Evolutionary conservation across 2,797 vertebrate species (phyloP).

Genomic region (Antennarius maculatus): DNA sequence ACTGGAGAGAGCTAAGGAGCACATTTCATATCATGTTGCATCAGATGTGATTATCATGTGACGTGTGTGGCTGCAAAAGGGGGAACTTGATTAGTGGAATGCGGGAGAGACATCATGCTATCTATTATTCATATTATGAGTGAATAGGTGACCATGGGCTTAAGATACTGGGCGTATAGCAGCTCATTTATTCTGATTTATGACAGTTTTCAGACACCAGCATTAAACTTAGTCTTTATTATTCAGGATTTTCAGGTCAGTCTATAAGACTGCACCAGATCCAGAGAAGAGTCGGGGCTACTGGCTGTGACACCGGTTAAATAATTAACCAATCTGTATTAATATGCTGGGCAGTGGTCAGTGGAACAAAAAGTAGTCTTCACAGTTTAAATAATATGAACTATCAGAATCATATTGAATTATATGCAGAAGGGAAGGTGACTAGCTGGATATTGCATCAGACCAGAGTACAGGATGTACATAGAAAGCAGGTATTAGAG

Average conservation of each 20-base stretch:
- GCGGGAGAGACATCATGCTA: conserved; percentile 59
- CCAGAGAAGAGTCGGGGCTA: conserved; percentile 2
- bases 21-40: conserved; percentile 46
- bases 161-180: background rate
- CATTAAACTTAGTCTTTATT: conserved; percentile 6
- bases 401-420: conserved; percentile 43
- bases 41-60: conserved; percentile 60
- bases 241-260: conserved; percentile 10
- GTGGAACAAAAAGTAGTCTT: conserved; percentile 19
- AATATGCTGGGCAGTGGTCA: conserved; percentile 30
- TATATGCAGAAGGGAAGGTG: conserved; percentile 54
- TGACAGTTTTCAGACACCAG: conserved; percentile 34
- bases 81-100: conserved; percentile 44
- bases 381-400: conserved; percentile 55
- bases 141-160: conserved; percentile 7
- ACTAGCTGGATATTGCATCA: conserved; percentile 68
- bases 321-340: conserved; percentile 11
- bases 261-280: conserved; percentile 5
- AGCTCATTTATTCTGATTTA: conserved; percentile 41
- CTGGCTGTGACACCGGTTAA: background rate
- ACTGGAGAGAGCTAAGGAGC: conserved; percentile 40
- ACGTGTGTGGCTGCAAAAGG: conserved; percentile 43
- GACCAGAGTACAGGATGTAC: conserved; percentile 70
- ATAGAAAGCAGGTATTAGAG: conserved; percentile 69
- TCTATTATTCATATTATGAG: conserved; percentile 44